phyloP scores from a whole-genome alignment of 2,888 invertebrate genomes.

The Danaus chrysippus region DNA sequence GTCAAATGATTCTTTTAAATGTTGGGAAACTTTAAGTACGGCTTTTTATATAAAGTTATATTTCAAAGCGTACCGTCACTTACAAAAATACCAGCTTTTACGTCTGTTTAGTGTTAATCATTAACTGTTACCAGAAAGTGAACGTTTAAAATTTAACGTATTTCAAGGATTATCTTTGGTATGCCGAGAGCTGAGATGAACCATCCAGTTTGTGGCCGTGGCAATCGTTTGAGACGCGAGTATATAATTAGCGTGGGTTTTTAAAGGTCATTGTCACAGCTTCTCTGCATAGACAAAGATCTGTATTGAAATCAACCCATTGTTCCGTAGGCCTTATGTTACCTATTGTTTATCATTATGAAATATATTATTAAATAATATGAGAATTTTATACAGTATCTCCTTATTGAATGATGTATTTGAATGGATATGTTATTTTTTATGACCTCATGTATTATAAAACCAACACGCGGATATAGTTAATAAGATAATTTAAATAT shows the following conservation, averaged over 20 bases:
- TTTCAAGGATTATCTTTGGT: conserved; percentile 37
- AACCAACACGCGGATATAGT: too few relatives aligned
- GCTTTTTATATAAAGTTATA: too few relatives aligned
- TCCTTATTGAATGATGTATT: too few relatives aligned
- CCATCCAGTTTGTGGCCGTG: conserved; percentile 57
- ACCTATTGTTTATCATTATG: conserved; percentile 17
- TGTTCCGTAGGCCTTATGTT: conserved; percentile 40
- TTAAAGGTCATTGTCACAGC: conserved; percentile 76
- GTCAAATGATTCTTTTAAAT: too few relatives aligned
- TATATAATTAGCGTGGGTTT: conserved; percentile 76
- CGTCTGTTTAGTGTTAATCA: conserved; percentile 18
- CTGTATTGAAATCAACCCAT: conserved; percentile 52
- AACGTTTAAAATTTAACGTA: conserved; percentile 32
- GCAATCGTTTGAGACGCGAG: conserved; percentile 53
- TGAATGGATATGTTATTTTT: too few relatives aligned
- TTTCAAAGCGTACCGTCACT: too few relatives aligned
- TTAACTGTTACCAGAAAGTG: conserved; percentile 26
- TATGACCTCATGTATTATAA: too few relatives aligned
- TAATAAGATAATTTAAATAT: too few relatives aligned
- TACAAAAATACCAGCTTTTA: background rate
- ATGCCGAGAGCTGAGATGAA: conserved; percentile 53
- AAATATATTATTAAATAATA: conserved; percentile 10
- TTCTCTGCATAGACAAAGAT: conserved; percentile 44
- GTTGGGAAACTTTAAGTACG: too few relatives aligned
- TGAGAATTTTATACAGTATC: background rate